Percentiles rank a stretch among this genome's conserved stretches.
Evolutionary conservation across 2,113 vertebrate species (phyloP).

Genomic region (Beaufortia kweichowensis): DNA sequence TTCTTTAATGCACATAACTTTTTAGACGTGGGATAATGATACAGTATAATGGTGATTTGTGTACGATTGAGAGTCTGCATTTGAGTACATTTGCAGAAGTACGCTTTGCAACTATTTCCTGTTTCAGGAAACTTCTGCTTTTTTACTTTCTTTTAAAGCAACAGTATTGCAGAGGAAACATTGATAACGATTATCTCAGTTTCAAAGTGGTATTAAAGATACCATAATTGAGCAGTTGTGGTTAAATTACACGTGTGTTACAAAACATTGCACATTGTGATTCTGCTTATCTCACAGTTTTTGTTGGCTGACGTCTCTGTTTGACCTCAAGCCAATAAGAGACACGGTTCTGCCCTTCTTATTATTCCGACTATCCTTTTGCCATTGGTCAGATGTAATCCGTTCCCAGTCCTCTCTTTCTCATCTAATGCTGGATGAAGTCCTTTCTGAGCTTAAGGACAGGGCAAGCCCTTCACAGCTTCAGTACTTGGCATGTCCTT

Average conservation of each 20-base stretch:
- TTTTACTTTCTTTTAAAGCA: background rate
- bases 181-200: background rate
- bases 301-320: slow-evolving; percentile 27
- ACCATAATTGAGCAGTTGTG: background rate
- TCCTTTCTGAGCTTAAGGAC: slow-evolving; percentile 5
- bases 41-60: background rate
- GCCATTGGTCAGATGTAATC: slow-evolving; percentile 24
- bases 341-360: slow-evolving; percentile 13
- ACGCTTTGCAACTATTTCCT: background rate
- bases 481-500: background rate
- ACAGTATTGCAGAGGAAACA: background rate
- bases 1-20: too few relatives aligned
- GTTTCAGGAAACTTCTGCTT: background rate
- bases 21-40: background rate
- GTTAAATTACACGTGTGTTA: background rate
- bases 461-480: background rate
- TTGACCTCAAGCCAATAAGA: slow-evolving; percentile 35
- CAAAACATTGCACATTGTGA: slow-evolving; percentile 5
- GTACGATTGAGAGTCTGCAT: background rate
- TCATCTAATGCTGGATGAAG: slow-evolving; percentile 9
- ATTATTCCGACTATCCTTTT: background rate
- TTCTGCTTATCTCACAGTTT: background rate
- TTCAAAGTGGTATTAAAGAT: background rate
- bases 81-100: background rate
- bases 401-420: background rate